Evolutionary conservation across 2,888 invertebrate species (phyloP).

Genomic region (Phorcus lineatus): DNA sequence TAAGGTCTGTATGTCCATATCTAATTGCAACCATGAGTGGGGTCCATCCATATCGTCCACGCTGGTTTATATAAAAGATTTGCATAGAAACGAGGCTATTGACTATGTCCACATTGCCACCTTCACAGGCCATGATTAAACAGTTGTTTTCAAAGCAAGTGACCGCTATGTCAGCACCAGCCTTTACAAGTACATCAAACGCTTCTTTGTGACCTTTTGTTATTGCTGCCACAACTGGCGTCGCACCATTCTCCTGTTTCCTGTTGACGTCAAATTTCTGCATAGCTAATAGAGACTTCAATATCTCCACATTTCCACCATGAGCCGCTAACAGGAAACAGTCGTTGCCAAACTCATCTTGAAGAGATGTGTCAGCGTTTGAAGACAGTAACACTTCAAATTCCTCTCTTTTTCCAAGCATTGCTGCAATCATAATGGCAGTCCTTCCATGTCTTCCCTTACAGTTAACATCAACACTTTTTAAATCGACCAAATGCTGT

Average conservation of each 20-base stretch:
- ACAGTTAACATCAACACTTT: not conserved
- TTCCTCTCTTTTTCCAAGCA: not conserved
- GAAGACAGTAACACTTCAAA: not conserved
- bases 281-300: not conserved
- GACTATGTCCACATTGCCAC: not conserved
- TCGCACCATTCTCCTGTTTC: not conserved
- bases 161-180: not conserved
- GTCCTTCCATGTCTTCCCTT: not conserved
- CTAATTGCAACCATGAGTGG: not conserved
- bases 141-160: not conserved
- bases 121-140: not conserved
- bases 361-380: not conserved
- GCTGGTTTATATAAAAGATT: not conserved
- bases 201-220: not conserved
- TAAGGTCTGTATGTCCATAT: not conserved
- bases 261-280: not conserved
- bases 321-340: not conserved
- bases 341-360: not conserved
- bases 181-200: not conserved
- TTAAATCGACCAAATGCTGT: not conserved
- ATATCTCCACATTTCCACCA: not conserved
- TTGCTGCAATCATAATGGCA: not conserved
- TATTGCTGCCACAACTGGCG: not conserved
- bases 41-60: not conserved
- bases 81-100: not conserved